phyloP scores from a whole-genome alignment of 2,113 vertebrate species.

The Lepidothrix coronata region DNA sequence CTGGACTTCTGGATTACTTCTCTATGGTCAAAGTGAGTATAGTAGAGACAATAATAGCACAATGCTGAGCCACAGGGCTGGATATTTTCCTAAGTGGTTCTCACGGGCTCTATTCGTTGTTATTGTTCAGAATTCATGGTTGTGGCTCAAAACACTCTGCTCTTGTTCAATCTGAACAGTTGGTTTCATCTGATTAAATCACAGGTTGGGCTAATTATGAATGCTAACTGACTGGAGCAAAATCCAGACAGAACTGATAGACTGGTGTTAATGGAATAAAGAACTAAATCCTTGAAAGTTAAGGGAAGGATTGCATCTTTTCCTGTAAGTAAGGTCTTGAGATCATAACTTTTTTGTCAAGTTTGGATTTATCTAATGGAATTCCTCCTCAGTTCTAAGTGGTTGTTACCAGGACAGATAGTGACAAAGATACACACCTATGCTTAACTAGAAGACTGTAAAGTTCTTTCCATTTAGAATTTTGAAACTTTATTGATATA shows the following conservation, averaged over 20 bases:
- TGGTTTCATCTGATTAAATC: neutral
- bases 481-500: neutral
- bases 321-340: neutral
- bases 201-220: neutral
- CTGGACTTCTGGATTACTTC: neutral
- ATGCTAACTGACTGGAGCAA: neutral
- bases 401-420: neutral
- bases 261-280: neutral
- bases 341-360: neutral
- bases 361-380: neutral
- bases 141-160: neutral
- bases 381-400: neutral
- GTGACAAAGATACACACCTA: neutral
- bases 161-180: neutral
- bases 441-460: neutral
- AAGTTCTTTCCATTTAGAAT: neutral
- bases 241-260: neutral
- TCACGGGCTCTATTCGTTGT: neutral
- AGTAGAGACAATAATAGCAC: neutral
- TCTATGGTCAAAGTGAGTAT: neutral
- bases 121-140: neutral
- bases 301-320: neutral
- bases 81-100: neutral
- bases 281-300: neutral
- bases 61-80: fast-evolving